Base-by-base conservation (phyloP, 1,140 invertebrate genomes). In the Monochamus saltuarius region DNA sequence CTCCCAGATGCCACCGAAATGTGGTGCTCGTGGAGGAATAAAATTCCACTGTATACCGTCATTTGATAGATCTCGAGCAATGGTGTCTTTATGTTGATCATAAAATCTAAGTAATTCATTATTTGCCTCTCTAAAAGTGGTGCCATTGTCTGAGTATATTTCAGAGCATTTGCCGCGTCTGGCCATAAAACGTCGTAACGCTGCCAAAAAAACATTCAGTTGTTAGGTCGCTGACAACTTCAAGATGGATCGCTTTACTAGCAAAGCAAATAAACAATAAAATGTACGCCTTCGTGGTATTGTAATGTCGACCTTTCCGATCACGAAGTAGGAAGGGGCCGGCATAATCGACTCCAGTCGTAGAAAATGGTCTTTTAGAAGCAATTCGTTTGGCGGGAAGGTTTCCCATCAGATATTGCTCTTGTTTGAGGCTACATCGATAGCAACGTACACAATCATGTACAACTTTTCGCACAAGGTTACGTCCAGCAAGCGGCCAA, bases 201-300 rank as follows among this genome's bases (percentile, higher is more conserved):
- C 59, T 40, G 59, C 49, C 0, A 29, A 76, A 13, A 40, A 76
- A 73, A 9, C 42, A 49, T 10, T 47, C 54, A 10, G 55, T 49
- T 8, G 47, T 57, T n/a, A 78, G 45, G 55, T 72, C 68, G 11
- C 17, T 54, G 1, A 75, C 70, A 0, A 75, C 47, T 43, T 78
- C 76, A 8, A 76, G 51, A 58, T 78, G 75, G 1, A 77, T 57
- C 1, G 77, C 74, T 17, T 69, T 66, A 0, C 64, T 68, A 0
- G 62, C 53, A 3, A 73, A 45, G 63, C 76, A 78, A 2, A 74
- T 59, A 37, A 77, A 77, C 13, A 53, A 46, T 7, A 73, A 59
- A 65, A 62, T 66, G 43, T 75, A 77, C 0, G 59, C 46, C 54
- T 79, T 78, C 3, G 62, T 51, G 11, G 38, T 38, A 4, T 45